Conservation (phyloP, 2,797 vertebrate species). For the Semaprochilodus insignis region DNA sequence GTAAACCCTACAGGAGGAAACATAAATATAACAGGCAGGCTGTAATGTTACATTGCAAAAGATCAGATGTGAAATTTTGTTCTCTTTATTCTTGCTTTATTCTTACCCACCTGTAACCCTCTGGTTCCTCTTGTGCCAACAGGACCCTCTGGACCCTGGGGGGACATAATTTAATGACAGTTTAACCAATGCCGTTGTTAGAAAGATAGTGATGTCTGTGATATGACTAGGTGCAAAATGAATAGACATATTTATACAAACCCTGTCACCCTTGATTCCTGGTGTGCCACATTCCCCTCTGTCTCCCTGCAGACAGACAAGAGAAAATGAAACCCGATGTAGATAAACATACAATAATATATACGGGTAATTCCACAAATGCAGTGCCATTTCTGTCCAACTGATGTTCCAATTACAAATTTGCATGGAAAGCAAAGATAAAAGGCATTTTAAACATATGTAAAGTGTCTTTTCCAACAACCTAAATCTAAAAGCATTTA, state of each 20-base stretch:
- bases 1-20: slow-evolving; percentile 79
- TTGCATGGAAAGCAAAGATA: too few relatives aligned
- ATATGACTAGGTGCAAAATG: slow-evolving; percentile 20
- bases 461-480: too few relatives aligned
- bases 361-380: too few relatives aligned
- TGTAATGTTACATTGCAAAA: background rate
- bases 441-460: too few relatives aligned
- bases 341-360: background rate
- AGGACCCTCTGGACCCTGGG: slow-evolving; percentile 87
- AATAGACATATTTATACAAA: slow-evolving; percentile 60
- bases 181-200: slow-evolving; percentile 17
- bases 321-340: background rate
- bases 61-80: background rate
- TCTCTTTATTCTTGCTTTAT: background rate
- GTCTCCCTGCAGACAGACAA: slow-evolving; percentile 80
- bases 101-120: slow-evolving; percentile 84
- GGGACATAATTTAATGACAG: slow-evolving; percentile 25
- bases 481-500: too few relatives aligned
- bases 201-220: slow-evolving; percentile 8
- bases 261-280: slow-evolving; percentile 91
- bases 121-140: slow-evolving; percentile 81
- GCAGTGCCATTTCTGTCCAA: too few relatives aligned
- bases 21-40: slow-evolving; percentile 1
- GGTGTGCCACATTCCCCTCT: slow-evolving; percentile 91
- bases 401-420: too few relatives aligned